Conservation (phyloP, 30 jellyfish, hydroid and myxozoan genomes). For the Cassiopea xamachana region DNA sequence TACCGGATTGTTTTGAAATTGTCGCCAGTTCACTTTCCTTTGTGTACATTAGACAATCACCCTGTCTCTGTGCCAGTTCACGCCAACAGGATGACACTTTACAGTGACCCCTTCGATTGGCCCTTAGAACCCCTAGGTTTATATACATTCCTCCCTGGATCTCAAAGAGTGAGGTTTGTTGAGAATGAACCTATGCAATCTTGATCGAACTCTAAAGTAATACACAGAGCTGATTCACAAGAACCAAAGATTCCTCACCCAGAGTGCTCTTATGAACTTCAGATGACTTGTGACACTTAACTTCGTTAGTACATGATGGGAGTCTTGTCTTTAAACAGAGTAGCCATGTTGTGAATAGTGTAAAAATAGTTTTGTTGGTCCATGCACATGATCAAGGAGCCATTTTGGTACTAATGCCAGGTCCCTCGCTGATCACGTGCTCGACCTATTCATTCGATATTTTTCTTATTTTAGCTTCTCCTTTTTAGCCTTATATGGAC, state of each 20-base stretch:
- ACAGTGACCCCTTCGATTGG: conserved; percentile 14
- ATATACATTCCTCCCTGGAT: neutral
- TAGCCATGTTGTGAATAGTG: neutral
- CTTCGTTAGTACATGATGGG: neutral
- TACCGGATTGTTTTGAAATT: conserved; percentile 15
- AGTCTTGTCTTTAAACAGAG: neutral
- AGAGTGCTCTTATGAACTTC: neutral
- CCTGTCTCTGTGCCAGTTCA: conserved; percentile 26
- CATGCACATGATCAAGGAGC: neutral
- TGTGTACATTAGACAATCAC: conserved; percentile 12
- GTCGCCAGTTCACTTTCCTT: conserved; percentile 40
- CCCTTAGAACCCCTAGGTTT: neutral
- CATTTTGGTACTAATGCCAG: neutral
- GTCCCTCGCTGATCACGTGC: neutral
- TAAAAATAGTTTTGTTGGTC: neutral
- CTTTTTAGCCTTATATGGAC: neutral
- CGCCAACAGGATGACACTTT: conserved; percentile 32
- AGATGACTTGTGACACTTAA: neutral
- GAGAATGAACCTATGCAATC: neutral
- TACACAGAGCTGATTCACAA: neutral
- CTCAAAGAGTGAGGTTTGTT: neutral
- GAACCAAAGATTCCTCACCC: neutral
- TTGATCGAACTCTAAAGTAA: neutral
- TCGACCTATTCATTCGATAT: neutral
- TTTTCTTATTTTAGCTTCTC: neutral